Percentiles rank a stretch among this genome's conserved stretches.
Evolutionary conservation across 2,797 vertebrate species (phyloP).

Genomic region (Lemur catta): DNA sequence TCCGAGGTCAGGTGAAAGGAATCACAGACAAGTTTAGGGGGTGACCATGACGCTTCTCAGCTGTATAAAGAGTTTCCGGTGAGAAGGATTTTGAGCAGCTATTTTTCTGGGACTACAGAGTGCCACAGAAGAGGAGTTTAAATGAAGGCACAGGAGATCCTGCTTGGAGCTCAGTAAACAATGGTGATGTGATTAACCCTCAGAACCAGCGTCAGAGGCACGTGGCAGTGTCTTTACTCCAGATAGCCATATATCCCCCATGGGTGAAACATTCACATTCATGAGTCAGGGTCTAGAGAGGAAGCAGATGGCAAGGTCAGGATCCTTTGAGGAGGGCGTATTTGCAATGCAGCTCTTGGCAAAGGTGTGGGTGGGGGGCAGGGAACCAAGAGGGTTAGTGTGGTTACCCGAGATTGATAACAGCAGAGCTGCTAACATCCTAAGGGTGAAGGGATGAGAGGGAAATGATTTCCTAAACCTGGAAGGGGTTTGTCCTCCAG

Average conservation of each 20-base stretch:
- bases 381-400: not conserved
- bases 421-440: not conserved
- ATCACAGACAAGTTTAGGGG: not conserved
- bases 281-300: not conserved
- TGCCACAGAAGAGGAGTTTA: not conserved
- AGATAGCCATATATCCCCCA: not conserved
- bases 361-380: not conserved
- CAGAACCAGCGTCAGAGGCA: not conserved
- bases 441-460: not conserved
- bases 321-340: not conserved
- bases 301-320: no score
- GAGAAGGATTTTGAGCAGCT: not conserved
- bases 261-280: rapidly evolving
- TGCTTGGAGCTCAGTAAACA: not conserved
- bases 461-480: not conserved
- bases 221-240: not conserved
- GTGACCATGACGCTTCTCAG: not conserved
- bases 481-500: not conserved
- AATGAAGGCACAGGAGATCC: not conserved
- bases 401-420: not conserved
- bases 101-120: not conserved
- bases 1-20: not conserved
- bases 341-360: not conserved
- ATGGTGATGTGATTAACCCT: not conserved
- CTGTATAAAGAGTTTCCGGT: not conserved